phyloP scores from a whole-genome alignment of 2,113 vertebrate species.

The Nibea coibor region DNA sequence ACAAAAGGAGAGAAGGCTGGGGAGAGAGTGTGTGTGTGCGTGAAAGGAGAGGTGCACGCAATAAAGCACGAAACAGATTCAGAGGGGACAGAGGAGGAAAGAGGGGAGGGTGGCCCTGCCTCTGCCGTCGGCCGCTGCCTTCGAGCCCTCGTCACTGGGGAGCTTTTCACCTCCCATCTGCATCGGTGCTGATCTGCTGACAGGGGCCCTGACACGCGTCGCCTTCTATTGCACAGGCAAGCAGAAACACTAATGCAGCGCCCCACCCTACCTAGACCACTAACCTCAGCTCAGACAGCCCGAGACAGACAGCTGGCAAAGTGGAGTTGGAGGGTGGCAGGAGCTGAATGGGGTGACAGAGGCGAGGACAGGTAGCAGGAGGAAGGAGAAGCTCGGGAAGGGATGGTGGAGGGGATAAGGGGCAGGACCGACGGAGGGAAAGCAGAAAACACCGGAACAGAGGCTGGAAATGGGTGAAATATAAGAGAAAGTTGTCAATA shows the following conservation, averaged over 20 bases:
- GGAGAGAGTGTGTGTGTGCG: not conserved
- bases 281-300: conserved; percentile 72
- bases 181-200: conserved; percentile 89
- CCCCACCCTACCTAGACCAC: conserved; percentile 87
- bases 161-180: conserved; percentile 89
- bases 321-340: conserved; percentile 49
- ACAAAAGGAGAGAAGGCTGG: conserved; percentile 72
- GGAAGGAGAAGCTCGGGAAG: conserved; percentile 3
- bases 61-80: conserved; percentile 62
- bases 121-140: conserved; percentile 34
- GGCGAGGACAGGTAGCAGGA: conserved; percentile 37
- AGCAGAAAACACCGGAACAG: not conserved
- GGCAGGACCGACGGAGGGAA: not conserved
- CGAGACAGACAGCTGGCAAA: conserved; percentile 68
- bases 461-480: not conserved
- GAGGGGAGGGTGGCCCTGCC: conserved; percentile 65
- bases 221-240: conserved; percentile 96
- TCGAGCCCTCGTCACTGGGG: conserved; percentile 81
- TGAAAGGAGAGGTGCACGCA: conserved; percentile 36
- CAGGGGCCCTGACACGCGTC: conserved; percentile 90
- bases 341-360: conserved; percentile 54
- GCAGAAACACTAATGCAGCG: conserved; percentile 93
- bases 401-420: conserved; percentile 23
- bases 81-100: conserved; percentile 48
- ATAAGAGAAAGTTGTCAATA: not conserved